Evolutionary conservation across 2,888 invertebrate species (phyloP).

Genomic region (Polyommatus iphigenia): DNA sequence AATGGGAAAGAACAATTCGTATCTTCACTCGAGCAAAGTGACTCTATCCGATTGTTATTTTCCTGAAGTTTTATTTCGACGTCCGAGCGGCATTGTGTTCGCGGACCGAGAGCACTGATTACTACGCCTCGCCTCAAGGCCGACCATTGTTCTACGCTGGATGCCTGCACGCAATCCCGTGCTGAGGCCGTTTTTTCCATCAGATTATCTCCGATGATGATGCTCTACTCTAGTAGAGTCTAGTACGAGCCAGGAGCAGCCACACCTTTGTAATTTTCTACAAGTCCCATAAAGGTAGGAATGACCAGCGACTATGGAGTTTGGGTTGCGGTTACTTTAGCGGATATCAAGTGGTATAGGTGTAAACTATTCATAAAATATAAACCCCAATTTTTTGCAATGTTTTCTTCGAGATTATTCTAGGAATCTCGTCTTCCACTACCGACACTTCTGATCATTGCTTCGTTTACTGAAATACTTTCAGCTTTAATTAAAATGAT

Average conservation of each 20-base stretch:
- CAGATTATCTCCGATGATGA: slow-evolving; percentile 1
- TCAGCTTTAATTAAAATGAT: neutral
- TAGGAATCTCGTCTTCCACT: neutral
- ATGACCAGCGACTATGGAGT: no score
- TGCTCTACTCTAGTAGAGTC: no score
- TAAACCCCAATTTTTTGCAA: no score
- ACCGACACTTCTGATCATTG: no score
- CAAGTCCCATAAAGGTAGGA: no score
- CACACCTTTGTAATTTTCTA: no score
- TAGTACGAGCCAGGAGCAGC: no score
- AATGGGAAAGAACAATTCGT: slow-evolving; percentile 31
- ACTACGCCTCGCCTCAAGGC: slow-evolving; percentile 68
- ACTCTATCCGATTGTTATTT: slow-evolving; percentile 43
- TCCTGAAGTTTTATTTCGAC: slow-evolving; percentile 43
- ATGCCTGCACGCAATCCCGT: slow-evolving; percentile 63
- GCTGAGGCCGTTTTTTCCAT: slow-evolving; percentile 42
- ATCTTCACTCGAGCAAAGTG: slow-evolving; percentile 35
- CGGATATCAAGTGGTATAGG: no score
- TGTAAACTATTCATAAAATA: no score
- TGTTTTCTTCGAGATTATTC: no score
- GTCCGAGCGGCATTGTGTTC: slow-evolving; percentile 51
- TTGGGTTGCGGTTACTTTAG: no score
- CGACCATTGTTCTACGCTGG: slow-evolving; percentile 69
- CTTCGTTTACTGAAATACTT: neutral
- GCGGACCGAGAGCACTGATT: slow-evolving; percentile 60